A percentile compares a stretch with the other conserved stretches of the same genome.
Conservation (phyloP, 2,797 vertebrate genomes). For the Sorex maritimensis region DNA sequence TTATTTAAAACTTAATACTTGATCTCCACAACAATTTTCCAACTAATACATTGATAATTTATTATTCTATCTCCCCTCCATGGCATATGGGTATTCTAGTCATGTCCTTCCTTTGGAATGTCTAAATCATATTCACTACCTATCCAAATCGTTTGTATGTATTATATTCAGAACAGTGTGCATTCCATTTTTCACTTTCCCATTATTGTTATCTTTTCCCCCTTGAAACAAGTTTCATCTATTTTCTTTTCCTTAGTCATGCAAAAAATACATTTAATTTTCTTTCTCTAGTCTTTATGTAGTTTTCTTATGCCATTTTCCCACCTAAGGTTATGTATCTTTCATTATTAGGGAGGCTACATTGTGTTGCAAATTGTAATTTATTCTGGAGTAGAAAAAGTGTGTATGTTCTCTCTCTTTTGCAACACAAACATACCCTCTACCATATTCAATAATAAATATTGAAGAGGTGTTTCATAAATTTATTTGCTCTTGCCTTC, state of each 20-base stretch:
- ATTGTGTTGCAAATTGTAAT: not conserved
- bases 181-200: not conserved
- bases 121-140: not conserved
- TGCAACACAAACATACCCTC: not conserved
- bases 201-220: not conserved
- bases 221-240: not conserved
- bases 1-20: conserved; percentile 22
- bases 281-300: not conserved
- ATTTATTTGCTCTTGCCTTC: not conserved
- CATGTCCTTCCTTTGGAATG: not conserved
- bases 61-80: not conserved
- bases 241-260: not conserved
- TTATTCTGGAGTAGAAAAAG: not conserved
- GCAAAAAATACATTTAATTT: not conserved
- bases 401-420: not conserved
- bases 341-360: not conserved
- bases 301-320: not conserved
- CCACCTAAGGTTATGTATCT: not conserved
- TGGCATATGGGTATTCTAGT: not conserved
- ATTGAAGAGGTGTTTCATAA: not conserved
- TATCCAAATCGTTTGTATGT: not conserved
- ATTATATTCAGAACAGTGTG: not conserved
- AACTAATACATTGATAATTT: conserved; percentile 1
- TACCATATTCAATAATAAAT: not conserved
- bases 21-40: not conserved